Evolutionary conservation across 1,140 invertebrate genomes (phyloP), one percentile per base, ranked within the genome.

Genomic region (Caenorhabditis briggsae): DNA sequence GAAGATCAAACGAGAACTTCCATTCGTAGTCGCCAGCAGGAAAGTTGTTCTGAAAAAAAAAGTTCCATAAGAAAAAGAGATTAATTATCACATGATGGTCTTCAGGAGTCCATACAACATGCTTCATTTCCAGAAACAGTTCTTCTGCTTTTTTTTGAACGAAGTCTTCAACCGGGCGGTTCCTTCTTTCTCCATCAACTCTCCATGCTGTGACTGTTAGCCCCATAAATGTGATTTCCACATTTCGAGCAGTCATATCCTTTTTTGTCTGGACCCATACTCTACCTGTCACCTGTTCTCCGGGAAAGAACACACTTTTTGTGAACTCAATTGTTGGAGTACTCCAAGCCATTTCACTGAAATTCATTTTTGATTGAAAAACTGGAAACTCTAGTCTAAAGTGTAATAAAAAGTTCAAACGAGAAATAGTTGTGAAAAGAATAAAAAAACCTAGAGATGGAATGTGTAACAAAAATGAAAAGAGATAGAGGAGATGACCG

Each of bases 1-100:
- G 82, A 83, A 83, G 70, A 11, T 78, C 70, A 23, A 78, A 78
- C n/a, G 46, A 78, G 46, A 78, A 78, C 3, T 78, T 78, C 70
- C 70, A 78, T 41, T 78, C 70, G 70, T 78, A 78, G 9, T 78
- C 70, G 11, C 70, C 70, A 11, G 70, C 12, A 9, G 70, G 70
- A 14, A 78, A 50, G 7, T n/a, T 78, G n/a, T 78, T 78, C 70
- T 78, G 70, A 46, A 70, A 14, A 48, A 2, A 70, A 58, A 18
- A 6, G 7, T 8, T 58, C 7, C 16, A 12, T 14, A 59, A 9
- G n/a, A n/a, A n/a, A 1, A n/a, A n/a, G 9, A 65, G 11, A 33
- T 33, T 33, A 33, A 33, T 33, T 25, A 25, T 53, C n/a, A 70
- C 65, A 5, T 70, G 11, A 53, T 14, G 14, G 12, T 78, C 9